Evolutionary conservation across 2,888 invertebrate species (phyloP).

Genomic region (Athrips mouffetella): DNA sequence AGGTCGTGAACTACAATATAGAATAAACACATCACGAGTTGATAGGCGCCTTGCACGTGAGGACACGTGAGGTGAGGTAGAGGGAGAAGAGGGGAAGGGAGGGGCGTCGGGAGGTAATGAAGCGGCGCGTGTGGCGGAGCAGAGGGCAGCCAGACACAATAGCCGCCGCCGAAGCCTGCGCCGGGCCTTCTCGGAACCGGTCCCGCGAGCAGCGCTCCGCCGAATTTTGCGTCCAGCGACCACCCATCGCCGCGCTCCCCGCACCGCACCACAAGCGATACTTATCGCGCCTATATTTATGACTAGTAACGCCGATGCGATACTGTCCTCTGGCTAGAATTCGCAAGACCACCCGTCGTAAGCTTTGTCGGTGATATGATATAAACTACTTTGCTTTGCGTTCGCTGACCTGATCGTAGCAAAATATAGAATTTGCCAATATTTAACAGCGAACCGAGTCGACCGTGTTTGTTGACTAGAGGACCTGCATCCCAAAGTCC

Average conservation of each 20-base stretch:
- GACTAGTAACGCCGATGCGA: slow-evolving; percentile 63
- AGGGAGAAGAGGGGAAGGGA: slow-evolving; percentile 21
- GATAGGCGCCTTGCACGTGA: slow-evolving; percentile 15
- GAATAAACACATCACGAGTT: slow-evolving; percentile 12
- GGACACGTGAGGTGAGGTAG: slow-evolving; percentile 17
- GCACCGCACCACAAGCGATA: slow-evolving; percentile 50
- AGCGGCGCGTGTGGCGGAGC: slow-evolving; percentile 61
- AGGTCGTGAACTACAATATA: slow-evolving; percentile 10
- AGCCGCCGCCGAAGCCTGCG: slow-evolving; percentile 58
- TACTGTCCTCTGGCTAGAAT: slow-evolving; percentile 42
- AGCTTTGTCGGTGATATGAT: slow-evolving; percentile 38
- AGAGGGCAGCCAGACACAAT: slow-evolving; percentile 63
- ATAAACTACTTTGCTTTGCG: slow-evolving; percentile 24
- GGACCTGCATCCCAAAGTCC: slow-evolving; percentile 1
- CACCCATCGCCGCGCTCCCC: slow-evolving; percentile 33
- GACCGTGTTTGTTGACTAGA: background rate
- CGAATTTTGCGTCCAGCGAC: slow-evolving; percentile 76
- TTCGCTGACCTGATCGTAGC: background rate
- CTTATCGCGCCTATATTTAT: slow-evolving; percentile 71
- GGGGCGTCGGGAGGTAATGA: slow-evolving; percentile 50
- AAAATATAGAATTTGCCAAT: slow-evolving; percentile 3
- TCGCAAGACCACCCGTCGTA: slow-evolving; percentile 58
- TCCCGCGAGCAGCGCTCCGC: slow-evolving; percentile 74
- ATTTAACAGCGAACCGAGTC: slow-evolving; percentile 1
- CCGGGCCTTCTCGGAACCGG: slow-evolving; percentile 65